phyloP scores from a whole-genome alignment of 2,113 vertebrate species.

The Poeciliopsis turrubarensis region DNA sequence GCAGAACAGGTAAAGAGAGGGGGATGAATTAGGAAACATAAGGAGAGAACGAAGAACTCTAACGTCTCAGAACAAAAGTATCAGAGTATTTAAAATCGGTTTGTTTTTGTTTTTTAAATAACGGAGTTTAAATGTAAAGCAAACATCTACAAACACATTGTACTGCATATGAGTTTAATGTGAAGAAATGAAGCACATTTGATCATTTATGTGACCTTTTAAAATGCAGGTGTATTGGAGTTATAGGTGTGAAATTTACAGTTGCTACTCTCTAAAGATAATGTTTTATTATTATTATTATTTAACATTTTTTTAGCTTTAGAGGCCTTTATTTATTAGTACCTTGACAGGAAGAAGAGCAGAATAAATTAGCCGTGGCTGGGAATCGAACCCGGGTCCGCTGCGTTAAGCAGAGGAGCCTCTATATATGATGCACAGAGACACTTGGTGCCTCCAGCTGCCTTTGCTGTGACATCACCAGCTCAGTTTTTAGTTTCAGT shows the following conservation, averaged over 20 bases:
- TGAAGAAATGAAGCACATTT: neutral
- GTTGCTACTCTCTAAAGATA: neutral
- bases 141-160: neutral
- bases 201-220: neutral
- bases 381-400: too few relatives aligned
- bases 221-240: neutral
- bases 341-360: too few relatives aligned
- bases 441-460: too few relatives aligned
- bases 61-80: neutral
- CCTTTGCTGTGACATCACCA: neutral
- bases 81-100: neutral
- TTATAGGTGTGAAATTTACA: neutral
- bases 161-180: neutral
- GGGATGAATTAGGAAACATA: neutral
- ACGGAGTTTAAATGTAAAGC: neutral
- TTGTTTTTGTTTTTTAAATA: neutral
- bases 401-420: too few relatives aligned
- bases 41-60: neutral
- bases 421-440: too few relatives aligned
- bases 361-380: too few relatives aligned
- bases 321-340: too few relatives aligned
- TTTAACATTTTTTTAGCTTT: too few relatives aligned
- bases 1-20: neutral
- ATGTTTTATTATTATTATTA: neutral
- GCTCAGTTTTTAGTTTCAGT: neutral